These are phyloP conservation scores for Agrochola litura DNA, from an alignment of 2,888 invertebrate genomes.

Conservation along the genomic window DNA sequence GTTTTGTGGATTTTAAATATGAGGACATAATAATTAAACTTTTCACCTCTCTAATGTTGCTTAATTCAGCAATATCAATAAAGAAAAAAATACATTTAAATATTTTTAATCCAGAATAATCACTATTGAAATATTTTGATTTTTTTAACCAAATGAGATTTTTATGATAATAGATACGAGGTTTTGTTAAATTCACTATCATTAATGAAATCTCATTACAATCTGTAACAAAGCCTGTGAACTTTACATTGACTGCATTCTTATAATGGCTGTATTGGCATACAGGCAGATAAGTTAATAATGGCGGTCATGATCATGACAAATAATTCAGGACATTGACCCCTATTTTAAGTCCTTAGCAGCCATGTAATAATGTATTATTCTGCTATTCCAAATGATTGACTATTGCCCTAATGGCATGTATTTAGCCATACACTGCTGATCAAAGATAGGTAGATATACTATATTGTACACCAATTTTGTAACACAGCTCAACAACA, in stretches of 20 bases:
- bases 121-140: background rate
- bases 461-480: background rate
- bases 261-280: conserved; percentile 20
- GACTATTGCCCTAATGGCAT: background rate
- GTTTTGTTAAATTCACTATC: conserved; percentile 13
- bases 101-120: background rate
- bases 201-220: conserved; percentile 11
- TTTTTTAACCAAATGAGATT: background rate
- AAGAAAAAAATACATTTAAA: background rate
- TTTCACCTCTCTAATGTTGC: background rate
- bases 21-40: background rate
- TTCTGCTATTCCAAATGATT: background rate
- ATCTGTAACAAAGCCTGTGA: conserved; percentile 23
- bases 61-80: too few species aligned
- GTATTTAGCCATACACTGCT: background rate
- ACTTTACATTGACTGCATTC: conserved; percentile 34
- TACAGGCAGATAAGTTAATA: conserved; percentile 11
- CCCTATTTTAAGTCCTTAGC: background rate
- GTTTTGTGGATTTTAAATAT: conserved; percentile 25
- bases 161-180: background rate
- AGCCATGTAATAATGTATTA: background rate
- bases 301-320: conserved; percentile 9
- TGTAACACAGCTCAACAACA: background rate
- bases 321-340: conserved; percentile 17
- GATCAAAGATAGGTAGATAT: background rate